Conservation (phyloP, 2,113 vertebrate genomes). For the Castor canadensis region DNA sequence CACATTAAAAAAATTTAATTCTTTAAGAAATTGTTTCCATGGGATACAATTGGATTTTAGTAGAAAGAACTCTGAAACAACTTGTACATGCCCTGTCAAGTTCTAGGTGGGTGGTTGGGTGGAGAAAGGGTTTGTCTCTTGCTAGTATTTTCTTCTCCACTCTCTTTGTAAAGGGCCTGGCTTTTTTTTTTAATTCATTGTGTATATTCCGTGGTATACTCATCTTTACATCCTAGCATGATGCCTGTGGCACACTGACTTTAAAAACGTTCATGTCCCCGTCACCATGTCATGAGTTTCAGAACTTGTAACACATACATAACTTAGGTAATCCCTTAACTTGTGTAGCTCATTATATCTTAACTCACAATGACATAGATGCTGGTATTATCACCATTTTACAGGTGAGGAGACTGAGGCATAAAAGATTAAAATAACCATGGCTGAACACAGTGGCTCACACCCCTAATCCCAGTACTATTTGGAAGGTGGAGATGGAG, state of each 20-base stretch:
- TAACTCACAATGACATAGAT: neutral
- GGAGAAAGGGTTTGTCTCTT: neutral
- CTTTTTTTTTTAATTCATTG: neutral
- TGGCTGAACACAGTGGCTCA: too few relatives aligned
- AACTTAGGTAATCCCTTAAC: neutral
- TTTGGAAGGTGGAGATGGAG: too few relatives aligned
- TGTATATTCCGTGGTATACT: neutral
- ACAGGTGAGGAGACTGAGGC: neutral
- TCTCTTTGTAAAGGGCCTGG: neutral
- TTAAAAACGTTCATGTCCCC: neutral
- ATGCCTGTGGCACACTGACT: neutral
- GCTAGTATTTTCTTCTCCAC: neutral
- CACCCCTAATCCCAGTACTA: too few relatives aligned
- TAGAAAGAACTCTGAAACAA: neutral
- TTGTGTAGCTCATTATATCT: neutral
- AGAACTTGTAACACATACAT: neutral
- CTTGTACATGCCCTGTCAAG: neutral
- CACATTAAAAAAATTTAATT: neutral
- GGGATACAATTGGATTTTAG: neutral
- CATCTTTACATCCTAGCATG: neutral
- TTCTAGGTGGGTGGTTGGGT: neutral
- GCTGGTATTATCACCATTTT: neutral
- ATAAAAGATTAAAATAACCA: too few relatives aligned
- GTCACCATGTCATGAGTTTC: constrained; percentile 1
- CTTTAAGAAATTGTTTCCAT: neutral